Conservation (phyloP, 2,113 vertebrate species). For the Donacobius atricapilla region DNA sequence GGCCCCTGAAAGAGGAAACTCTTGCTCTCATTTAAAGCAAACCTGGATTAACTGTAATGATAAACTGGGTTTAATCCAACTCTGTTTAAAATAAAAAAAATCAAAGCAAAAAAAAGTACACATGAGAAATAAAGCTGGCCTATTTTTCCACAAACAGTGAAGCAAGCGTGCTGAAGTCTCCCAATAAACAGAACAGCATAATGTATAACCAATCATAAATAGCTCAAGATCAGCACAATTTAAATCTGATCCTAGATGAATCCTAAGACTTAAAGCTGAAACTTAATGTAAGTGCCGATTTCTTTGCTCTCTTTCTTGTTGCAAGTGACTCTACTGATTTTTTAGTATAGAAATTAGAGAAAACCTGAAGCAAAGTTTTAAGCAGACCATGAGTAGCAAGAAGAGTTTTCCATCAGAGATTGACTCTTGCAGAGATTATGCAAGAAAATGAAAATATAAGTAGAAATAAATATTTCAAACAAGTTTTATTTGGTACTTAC, state of each 20-base stretch:
- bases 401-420: not conserved
- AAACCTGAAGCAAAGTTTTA: not conserved
- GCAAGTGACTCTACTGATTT: not conserved
- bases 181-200: not conserved
- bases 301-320: not conserved
- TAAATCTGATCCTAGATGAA: not conserved
- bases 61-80: not conserved
- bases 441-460: conserved; percentile 36
- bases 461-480: conserved; percentile 63
- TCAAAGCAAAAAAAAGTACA: not conserved
- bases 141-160: not conserved
- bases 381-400: not conserved
- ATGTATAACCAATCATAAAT: not conserved
- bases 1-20: not conserved
- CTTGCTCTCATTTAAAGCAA: not conserved
- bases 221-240: not conserved
- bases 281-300: not conserved
- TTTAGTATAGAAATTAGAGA: not conserved
- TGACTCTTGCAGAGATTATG: not conserved
- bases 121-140: not conserved
- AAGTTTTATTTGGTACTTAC: conserved; percentile 78
- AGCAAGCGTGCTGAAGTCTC: not conserved
- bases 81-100: not conserved
- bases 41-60: not conserved
- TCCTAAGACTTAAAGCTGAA: not conserved